Percentiles rank a stretch among this genome's conserved stretches.
Conservation (phyloP, 1,140 invertebrate genomes). For the Habropoda laboriosa region DNA sequence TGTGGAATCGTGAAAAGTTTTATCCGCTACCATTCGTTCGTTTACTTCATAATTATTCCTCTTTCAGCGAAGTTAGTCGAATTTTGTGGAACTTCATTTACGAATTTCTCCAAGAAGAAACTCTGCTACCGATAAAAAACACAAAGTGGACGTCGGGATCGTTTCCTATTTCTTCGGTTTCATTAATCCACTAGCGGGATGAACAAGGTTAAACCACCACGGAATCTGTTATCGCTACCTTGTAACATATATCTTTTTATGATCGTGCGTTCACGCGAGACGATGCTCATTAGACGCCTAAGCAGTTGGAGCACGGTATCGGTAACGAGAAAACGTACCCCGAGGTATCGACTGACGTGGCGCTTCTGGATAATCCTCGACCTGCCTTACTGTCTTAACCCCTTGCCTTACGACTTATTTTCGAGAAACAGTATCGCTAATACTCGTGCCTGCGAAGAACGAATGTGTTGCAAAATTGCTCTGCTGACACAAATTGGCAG, state of each 20-base stretch:
- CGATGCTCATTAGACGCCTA: slow-evolving; percentile 38
- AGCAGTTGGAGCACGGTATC: background rate
- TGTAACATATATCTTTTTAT: slow-evolving; percentile 66
- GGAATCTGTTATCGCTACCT: slow-evolving; percentile 57
- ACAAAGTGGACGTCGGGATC: no score
- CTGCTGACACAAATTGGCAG: no score
- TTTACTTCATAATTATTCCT: background rate
- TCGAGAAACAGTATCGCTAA: no score
- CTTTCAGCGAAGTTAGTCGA: background rate
- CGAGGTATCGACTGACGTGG: slow-evolving; percentile 27
- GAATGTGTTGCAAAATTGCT: no score
- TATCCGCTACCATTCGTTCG: no score
- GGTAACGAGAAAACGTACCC: slow-evolving; percentile 51
- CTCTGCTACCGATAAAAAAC: no score
- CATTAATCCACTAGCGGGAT: slow-evolving; percentile 19
- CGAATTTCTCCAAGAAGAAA: no score
- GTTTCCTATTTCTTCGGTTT: background rate
- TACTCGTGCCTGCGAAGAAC: no score
- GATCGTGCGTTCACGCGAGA: slow-evolving; percentile 34
- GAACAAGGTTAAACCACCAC: slow-evolving; percentile 41
- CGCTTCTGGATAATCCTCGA: slow-evolving; percentile 11
- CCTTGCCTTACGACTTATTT: no score
- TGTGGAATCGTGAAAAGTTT: no score
- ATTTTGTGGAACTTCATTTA: no score
- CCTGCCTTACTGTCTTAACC: no score